Evolutionary conservation across 2,113 vertebrate genomes (phyloP).

Genomic region (Pipa parva): DNA sequence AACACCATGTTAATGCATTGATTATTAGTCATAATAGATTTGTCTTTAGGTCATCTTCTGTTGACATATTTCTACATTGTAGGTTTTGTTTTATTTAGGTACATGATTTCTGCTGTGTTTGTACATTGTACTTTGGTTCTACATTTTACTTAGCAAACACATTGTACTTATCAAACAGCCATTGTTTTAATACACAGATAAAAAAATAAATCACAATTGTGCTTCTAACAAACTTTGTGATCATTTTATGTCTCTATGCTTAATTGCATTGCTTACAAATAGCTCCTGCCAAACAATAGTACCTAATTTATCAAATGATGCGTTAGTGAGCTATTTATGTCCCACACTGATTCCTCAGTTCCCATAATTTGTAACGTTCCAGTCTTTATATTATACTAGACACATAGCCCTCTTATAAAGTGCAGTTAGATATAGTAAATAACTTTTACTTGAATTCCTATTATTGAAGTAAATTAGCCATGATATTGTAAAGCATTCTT

Average conservation of each 20-base stretch:
- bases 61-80: too few species aligned
- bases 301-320: not conserved
- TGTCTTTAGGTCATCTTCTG: too few species aligned
- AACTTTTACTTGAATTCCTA: constrained; percentile 1
- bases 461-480: constrained; percentile 1
- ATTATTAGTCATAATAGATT: too few species aligned
- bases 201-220: too few species aligned
- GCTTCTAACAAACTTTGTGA: too few species aligned
- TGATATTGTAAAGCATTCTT: not conserved
- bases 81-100: too few species aligned
- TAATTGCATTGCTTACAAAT: not conserved
- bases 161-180: too few species aligned
- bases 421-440: not conserved
- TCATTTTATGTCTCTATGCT: not conserved
- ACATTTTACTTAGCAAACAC: too few species aligned
- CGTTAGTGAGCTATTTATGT: not conserved
- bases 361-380: not conserved
- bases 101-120: too few species aligned
- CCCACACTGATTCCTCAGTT: not conserved
- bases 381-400: not conserved
- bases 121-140: too few species aligned
- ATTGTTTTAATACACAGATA: too few species aligned
- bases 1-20: too few species aligned
- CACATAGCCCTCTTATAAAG: not conserved
- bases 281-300: not conserved